Conservation (phyloP, 1,140 invertebrate genomes). For the Phortica variegata region DNA sequence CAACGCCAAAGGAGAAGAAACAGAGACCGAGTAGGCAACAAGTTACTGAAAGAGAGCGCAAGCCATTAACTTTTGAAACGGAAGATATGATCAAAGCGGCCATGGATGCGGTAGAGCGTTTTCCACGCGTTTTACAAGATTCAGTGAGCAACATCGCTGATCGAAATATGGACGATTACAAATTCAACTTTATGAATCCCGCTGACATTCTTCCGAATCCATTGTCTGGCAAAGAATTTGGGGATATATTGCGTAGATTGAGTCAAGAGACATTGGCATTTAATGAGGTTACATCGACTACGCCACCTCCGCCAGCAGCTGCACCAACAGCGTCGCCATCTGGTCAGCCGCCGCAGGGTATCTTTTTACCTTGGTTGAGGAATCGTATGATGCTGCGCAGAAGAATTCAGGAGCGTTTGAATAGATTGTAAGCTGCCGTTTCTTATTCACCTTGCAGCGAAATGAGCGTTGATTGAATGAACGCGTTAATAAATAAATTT, state of each 20-base stretch:
- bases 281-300: conserved; percentile 3
- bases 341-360: conserved; percentile 9
- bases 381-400: conserved; percentile 25
- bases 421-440: too few species aligned
- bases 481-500: too few species aligned
- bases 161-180: conserved; percentile 27
- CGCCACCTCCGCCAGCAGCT: conserved; percentile 2
- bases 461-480: too few species aligned
- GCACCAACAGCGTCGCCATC: background rate
- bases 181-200: conserved; percentile 33
- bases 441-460: too few species aligned
- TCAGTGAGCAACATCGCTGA: conserved; percentile 37
- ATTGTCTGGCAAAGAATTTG: background rate
- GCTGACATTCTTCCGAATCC: conserved; percentile 19
- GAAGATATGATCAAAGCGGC: conserved; percentile 33
- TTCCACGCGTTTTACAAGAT: conserved; percentile 38
- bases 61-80: background rate
- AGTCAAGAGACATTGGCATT: conserved; percentile 14
- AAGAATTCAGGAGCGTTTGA: too few species aligned
- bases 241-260: background rate
- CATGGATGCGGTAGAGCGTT: conserved; percentile 35
- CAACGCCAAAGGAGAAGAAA: background rate
- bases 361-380: conserved; percentile 33
- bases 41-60: conserved; percentile 17
- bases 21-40: conserved; percentile 3